Conservation (phyloP, 2,797 vertebrate species). For the Cebuella pygmaea region DNA sequence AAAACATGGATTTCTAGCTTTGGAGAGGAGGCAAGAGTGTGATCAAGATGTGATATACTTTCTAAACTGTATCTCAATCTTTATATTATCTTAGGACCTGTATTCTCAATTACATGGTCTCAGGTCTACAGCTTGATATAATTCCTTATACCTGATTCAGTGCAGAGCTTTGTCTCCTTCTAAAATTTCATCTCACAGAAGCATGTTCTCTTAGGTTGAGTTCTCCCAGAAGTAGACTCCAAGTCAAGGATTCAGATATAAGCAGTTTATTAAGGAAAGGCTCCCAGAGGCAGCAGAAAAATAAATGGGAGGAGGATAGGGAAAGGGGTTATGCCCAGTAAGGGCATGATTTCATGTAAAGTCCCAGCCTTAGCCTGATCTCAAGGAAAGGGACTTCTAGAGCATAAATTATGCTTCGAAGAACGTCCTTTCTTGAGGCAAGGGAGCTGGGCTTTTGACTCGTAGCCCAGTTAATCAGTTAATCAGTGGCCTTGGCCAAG, state of each 20-base stretch:
- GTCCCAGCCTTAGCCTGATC: background rate
- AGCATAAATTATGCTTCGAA: background rate
- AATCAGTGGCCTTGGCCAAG: background rate
- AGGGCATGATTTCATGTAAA: background rate
- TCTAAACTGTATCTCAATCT: constrained; percentile 33
- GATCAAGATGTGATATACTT: constrained; percentile 6
- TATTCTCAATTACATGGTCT: background rate
- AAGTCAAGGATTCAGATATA: background rate
- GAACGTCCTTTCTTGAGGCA: background rate
- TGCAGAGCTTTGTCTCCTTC: background rate
- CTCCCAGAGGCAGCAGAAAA: background rate
- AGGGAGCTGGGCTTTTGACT: background rate
- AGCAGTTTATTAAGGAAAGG: constrained; percentile 40
- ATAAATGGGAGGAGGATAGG: background rate
- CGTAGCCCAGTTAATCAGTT: background rate
- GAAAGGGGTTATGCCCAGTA: background rate
- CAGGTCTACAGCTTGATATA: background rate
- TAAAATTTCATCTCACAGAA: background rate
- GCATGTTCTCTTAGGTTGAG: background rate
- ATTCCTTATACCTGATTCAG: background rate
- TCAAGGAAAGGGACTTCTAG: background rate
- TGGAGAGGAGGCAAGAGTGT: background rate
- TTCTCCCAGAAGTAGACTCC: background rate
- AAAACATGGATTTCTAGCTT: constrained; percentile 12
- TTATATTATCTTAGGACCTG: constrained; percentile 13